Conservation (phyloP, 2,113 vertebrate genomes). For the Narcine bancroftii region DNA sequence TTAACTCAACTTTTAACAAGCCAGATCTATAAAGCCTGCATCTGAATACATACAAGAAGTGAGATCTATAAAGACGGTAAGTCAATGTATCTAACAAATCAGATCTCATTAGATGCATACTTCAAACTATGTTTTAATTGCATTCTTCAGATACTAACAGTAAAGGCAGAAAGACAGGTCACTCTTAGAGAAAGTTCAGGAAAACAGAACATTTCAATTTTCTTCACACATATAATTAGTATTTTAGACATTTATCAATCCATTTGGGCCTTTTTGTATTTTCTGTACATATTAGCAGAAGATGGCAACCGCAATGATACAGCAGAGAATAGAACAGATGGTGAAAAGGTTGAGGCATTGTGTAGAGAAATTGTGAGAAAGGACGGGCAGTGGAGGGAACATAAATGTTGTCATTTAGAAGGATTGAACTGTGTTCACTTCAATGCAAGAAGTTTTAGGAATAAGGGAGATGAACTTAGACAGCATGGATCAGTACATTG, state of each 20-base stretch:
- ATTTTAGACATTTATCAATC: not conserved
- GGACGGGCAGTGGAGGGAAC: too few species aligned
- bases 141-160: not conserved
- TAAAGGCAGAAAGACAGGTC: not conserved
- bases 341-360: too few species aligned
- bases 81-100: not conserved
- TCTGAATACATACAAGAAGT: not conserved
- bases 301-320: too few species aligned
- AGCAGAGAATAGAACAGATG: too few species aligned
- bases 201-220: constrained; percentile 16
- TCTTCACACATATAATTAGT: not conserved
- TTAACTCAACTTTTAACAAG: constrained; percentile 17
- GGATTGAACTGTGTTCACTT: too few species aligned
- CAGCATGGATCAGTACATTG: too few species aligned
- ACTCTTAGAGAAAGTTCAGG: not conserved
- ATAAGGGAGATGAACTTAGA: too few species aligned
- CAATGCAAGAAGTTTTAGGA: too few species aligned
- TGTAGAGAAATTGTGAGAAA: too few species aligned
- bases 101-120: constrained; percentile 2
- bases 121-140: constrained; percentile 24
- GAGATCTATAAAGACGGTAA: constrained; percentile 23
- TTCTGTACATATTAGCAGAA: too few species aligned
- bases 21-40: not conserved
- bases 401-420: too few species aligned
- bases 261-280: constrained; percentile 1